Percentiles rank a stretch among this genome's conserved stretches.
Evolutionary conservation across 2,113 vertebrate species (phyloP).

Genomic region (Sarotherodon lohbergeri): DNA sequence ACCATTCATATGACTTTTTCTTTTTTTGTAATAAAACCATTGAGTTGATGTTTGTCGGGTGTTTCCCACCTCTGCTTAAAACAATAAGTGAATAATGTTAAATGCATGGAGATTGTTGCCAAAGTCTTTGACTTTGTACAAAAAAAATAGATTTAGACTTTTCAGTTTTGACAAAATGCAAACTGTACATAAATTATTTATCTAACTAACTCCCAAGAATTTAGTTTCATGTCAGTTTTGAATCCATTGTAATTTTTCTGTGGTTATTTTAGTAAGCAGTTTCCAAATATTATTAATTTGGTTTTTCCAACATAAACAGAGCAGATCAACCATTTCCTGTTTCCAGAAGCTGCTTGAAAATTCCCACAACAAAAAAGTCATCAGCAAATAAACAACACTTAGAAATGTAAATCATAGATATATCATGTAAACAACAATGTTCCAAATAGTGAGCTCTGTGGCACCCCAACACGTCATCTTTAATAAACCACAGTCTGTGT

Average conservation of each 20-base stretch:
- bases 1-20: background rate
- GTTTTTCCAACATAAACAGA: background rate
- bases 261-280: background rate
- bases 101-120: background rate
- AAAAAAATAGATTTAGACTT: background rate
- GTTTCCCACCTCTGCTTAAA: background rate
- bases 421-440: background rate
- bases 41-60: background rate
- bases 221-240: background rate
- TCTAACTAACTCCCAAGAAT: background rate
- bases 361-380: background rate
- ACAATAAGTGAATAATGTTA: background rate
- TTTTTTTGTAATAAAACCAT: background rate
- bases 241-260: background rate
- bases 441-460: background rate
- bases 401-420: background rate
- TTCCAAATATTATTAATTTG: background rate
- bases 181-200: background rate
- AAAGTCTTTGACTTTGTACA: background rate
- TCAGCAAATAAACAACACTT: background rate
- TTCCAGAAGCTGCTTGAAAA: background rate
- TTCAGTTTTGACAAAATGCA: background rate
- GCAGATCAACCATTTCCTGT: background rate
- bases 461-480: background rate
- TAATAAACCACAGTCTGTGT: background rate